Evolutionary conservation across 2,797 vertebrate species (phyloP).

Genomic region (Channallabes apus): DNA sequence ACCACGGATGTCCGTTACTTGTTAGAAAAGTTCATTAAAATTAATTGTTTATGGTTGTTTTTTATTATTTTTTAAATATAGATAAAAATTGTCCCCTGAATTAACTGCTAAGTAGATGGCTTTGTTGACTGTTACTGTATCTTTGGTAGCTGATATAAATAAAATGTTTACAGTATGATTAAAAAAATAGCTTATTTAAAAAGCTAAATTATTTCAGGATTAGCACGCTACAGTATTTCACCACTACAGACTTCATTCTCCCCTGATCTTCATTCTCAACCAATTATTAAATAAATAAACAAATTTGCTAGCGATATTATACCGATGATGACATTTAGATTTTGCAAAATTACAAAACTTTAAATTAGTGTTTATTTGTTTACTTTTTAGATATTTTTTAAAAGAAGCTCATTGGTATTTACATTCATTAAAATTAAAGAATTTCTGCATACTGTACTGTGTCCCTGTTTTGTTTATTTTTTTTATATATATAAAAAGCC

Average conservation of each 20-base stretch:
- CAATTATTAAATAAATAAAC: not conserved
- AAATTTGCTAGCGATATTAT: not conserved
- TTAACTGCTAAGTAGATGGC: slow-evolving; percentile 41
- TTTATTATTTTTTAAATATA: not conserved
- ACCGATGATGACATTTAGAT: not conserved
- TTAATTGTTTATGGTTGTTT: too few relatives aligned
- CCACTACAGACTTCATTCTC: not conserved
- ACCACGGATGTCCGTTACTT: not conserved
- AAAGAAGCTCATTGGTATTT: not conserved
- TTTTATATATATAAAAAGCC: slow-evolving; percentile 29
- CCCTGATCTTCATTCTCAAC: not conserved
- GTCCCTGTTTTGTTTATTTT: not conserved
- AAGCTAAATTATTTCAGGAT: slow-evolving; percentile 7
- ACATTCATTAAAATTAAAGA: not conserved
- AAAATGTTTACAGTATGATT: slow-evolving; percentile 26
- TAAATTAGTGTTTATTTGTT: not conserved
- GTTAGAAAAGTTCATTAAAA: not conserved
- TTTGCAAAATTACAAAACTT: slow-evolving; percentile 14
- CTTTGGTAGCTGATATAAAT: slow-evolving; percentile 72
- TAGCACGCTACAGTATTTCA: not conserved
- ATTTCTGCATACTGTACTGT: not conserved
- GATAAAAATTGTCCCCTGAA: not conserved
- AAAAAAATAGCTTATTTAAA: not conserved
- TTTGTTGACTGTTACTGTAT: slow-evolving; percentile 61
- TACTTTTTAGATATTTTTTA: not conserved